A percentile compares a stretch with the other conserved stretches of the same genome.
These are phyloP conservation scores for Oreochromis niloticus DNA, from an alignment of 2,113 vertebrate species.

Conservation along the genomic window DNA sequence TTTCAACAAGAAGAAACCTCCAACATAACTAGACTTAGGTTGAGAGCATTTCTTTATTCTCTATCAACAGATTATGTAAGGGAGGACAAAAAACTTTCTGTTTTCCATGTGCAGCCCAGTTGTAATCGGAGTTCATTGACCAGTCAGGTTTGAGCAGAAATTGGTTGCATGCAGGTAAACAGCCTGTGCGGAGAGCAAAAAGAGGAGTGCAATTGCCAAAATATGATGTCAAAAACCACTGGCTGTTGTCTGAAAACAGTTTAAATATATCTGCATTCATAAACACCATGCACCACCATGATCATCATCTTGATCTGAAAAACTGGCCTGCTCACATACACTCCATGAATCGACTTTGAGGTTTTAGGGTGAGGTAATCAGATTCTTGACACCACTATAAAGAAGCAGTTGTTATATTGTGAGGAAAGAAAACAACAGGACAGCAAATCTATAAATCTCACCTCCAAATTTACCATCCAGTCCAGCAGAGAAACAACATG, in stretches of 20 bases:
- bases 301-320: background rate
- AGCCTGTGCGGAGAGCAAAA: background rate
- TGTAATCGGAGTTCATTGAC: background rate
- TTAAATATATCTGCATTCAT: background rate
- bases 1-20: background rate
- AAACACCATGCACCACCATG: background rate
- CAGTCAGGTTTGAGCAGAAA: background rate
- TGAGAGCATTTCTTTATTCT: background rate
- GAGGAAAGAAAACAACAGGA: background rate
- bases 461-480: background rate
- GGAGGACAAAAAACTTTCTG: background rate
- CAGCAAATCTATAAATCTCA: background rate
- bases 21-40: background rate
- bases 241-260: background rate
- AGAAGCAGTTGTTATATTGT: background rate
- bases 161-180: background rate
- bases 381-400: background rate
- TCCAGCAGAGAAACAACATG: background rate
- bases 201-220: background rate
- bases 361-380: background rate
- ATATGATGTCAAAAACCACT: background rate
- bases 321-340: background rate
- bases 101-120: background rate
- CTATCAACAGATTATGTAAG: background rate
- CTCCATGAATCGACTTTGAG: background rate